Conservation (phyloP, 2,797 vertebrate species). For the Manis javanica region DNA sequence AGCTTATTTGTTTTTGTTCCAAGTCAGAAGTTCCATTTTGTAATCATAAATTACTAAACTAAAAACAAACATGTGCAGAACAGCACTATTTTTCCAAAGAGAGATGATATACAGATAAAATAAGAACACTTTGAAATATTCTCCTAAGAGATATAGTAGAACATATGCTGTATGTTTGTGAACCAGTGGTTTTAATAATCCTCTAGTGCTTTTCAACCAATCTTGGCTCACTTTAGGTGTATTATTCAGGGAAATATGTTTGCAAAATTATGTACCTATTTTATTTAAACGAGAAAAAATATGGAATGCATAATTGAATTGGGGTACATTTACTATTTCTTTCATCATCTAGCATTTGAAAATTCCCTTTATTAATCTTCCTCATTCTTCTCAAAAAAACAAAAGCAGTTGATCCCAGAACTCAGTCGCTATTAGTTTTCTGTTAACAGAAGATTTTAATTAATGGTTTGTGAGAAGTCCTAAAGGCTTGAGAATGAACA, state of each 20-base stretch:
- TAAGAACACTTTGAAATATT: conserved; percentile 36
- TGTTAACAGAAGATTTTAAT: not conserved
- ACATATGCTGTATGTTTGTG: not conserved
- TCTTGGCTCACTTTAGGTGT: conserved; percentile 30
- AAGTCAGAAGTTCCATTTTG: conserved; percentile 35
- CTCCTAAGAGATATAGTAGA: not conserved
- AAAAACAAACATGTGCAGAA: conserved; percentile 17
- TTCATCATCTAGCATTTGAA: not conserved
- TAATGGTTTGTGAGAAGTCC: not conserved
- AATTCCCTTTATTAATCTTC: not conserved
- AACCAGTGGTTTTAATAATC: conserved; percentile 46
- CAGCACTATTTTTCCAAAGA: conserved; percentile 29
- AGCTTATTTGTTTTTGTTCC: conserved; percentile 5
- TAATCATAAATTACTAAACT: conserved; percentile 40
- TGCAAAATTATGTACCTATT: conserved; percentile 4
- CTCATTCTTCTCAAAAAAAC: not conserved
- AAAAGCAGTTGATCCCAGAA: not conserved
- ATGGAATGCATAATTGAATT: not conserved
- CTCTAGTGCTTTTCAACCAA: not conserved
- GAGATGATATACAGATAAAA: conserved; percentile 49
- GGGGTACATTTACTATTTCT: not conserved
- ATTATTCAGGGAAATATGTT: conserved; percentile 47
- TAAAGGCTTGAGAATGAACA: not conserved
- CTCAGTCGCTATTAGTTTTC: not conserved
- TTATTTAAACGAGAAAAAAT: conserved; percentile 50